Conservation (phyloP, 2,113 vertebrate genomes). For the Saguinus midas region DNA sequence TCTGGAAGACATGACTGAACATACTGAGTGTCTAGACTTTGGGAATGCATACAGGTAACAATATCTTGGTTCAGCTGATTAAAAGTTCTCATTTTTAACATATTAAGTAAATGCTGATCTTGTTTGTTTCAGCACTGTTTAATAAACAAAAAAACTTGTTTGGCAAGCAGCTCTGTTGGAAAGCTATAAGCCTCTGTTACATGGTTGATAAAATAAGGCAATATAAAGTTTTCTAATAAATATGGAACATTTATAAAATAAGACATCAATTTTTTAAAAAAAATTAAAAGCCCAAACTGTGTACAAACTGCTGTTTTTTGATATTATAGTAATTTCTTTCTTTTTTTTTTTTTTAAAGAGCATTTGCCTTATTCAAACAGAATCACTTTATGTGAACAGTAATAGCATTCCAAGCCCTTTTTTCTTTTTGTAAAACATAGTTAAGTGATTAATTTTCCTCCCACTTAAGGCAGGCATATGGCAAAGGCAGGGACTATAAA, state of each 20-base stretch:
- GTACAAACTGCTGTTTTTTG: conserved; percentile 68
- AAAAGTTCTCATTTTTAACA: conserved; percentile 54
- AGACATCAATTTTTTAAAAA: conserved; percentile 79
- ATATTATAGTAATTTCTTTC: conserved; percentile 67
- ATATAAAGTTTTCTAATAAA: conserved; percentile 85
- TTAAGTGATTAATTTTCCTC: conserved; percentile 69
- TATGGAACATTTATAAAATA: conserved; percentile 87
- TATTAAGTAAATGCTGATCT: conserved; percentile 66
- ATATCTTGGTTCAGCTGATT: conserved; percentile 71
- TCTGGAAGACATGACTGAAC: conserved; percentile 31
- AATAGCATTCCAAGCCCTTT: conserved; percentile 67
- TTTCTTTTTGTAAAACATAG: conserved; percentile 50
- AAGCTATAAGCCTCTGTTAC: conserved; percentile 83
- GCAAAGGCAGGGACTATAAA: conserved; percentile 69
- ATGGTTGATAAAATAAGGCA: conserved; percentile 84
- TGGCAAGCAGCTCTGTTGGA: conserved; percentile 85
- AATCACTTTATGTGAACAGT: conserved; percentile 66
- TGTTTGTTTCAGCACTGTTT: conserved; percentile 67
- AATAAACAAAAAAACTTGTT: conserved; percentile 79
- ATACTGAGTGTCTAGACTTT: not conserved
- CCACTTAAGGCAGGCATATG: conserved; percentile 74
- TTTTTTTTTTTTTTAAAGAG: conserved; percentile 71
- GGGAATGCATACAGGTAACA: conserved; percentile 48
- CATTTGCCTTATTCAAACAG: conserved; percentile 81
- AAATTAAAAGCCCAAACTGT: conserved; percentile 77